Evolutionary conservation across 2,113 vertebrate species (phyloP), one percentile per base, ranked within the genome.

Genomic region (Lonchura striata): DNA sequence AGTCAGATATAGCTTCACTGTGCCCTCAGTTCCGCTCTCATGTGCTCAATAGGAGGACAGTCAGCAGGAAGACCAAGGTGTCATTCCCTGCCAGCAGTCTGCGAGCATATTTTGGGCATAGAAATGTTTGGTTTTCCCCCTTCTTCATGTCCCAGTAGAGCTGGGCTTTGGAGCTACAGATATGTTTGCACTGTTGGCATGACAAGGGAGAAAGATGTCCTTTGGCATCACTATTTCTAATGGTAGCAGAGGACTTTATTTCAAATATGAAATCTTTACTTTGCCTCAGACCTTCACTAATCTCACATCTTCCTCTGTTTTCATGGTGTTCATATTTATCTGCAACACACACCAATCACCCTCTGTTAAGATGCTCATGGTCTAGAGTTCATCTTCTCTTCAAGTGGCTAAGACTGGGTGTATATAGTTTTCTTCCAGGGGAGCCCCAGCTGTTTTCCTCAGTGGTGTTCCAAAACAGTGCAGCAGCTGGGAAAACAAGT

Each of bases 71-170:
- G 30, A 22, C 13, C 21, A 27, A 78, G 23, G 27, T 70, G 33
- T 7, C 17, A 53, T 33, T 88, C 6, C 19, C 28, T 86, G 30
- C 2, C 24, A 81, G 37, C 17, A 66, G 19, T 35, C 31, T 92
- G 25, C 1, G 59, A 63, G 13, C 0, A 1, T 27, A n/a, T 19
- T 86, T 46, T 39, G 5, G 13, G 15, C 31, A 33, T 6, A 31
- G 33, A 78, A 63, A 75, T 23, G 5, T 42, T 46, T 2, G 0
- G 19, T 66, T 90, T 33, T n/a, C 18, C 28, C 21, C 57, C 16
- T 83, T 84, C 30, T 9, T 49, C 18, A 35, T 44, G 41, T 60
- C 42, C 39, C 10, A 68, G n/a, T 13, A 79, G 56, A 89, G 18
- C 3, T 49, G 37, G 18, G 27, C 28, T 82, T 86, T 87, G 10